Evolutionary conservation across 1,140 invertebrate species (phyloP), one percentile per base, ranked within the genome.

Genomic region (Wasmannia auropunctata): DNA sequence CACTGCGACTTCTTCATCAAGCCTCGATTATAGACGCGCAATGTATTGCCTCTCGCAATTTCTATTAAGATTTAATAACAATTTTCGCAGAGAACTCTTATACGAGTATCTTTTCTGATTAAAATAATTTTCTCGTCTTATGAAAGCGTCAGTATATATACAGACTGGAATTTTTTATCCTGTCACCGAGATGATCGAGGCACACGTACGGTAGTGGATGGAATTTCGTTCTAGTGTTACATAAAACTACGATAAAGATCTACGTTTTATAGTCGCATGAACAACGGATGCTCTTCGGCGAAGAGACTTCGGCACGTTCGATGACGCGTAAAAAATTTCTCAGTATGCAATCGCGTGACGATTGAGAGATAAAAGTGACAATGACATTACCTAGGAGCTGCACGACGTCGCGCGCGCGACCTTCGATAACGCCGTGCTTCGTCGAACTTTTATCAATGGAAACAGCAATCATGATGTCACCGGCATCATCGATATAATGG

Each of bases 311-410:
- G 31, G 6, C 19, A n/a, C 58, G 14, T 72, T 37, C 54, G 51
- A 56, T 56, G 76, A 51, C 28, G 58, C 25, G 25, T 34, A 22
- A 67, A 43, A 83, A 74, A 34, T 58, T 43, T 14, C 19, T 43
- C 7, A 34, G 34, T 31, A 69, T 25, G 46, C 3, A 70, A 43
- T 40, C 63, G 22, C 60, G 25, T 65, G 25, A 46, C 40, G 25
- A 80, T 10, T 49, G 14, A 56, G 14, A 56, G 60, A 65, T 85
- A 46, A 65, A 65, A 43, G 54, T 31, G 75, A 37, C 51, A 58
- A 67, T 85, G 28, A 67, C 63, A 63, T 85, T 85, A 46, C 22
- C 60, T 25, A 34, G 37, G 37, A 80, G 28, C 31, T 31, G 37
- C 22, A 43, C 51, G 2, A 70, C n/a, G 31, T n/a, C 22, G 65